phyloP scores from a whole-genome alignment of 2,113 vertebrate genomes.

The Phylloscopus trochiloides region DNA sequence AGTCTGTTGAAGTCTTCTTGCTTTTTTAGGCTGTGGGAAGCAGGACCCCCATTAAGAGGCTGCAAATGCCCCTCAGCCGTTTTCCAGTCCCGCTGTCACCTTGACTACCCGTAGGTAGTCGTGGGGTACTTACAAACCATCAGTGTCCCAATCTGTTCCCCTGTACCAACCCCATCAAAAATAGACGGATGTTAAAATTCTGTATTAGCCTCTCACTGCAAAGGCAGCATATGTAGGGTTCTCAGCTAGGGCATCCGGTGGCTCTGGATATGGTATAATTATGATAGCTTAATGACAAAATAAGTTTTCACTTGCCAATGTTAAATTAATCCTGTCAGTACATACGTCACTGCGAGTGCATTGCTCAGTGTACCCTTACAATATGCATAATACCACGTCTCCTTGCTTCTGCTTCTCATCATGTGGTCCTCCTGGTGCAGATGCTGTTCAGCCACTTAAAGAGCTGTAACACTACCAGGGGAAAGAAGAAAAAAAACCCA shows the following conservation, averaged over 20 bases:
- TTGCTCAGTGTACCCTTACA: conserved; percentile 12
- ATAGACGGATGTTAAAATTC: background rate
- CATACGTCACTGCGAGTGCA: background rate
- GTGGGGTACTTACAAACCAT: background rate
- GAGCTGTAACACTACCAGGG: background rate
- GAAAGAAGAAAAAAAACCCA: background rate
- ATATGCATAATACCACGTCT: background rate
- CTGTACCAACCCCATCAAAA: background rate
- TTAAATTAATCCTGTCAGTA: conserved; percentile 58
- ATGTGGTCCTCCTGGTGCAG: conserved; percentile 49
- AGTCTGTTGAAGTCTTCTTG: background rate
- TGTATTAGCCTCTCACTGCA: background rate
- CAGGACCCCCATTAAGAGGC: background rate
- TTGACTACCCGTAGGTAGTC: background rate
- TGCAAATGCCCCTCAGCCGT: background rate
- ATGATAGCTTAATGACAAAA: conserved; percentile 52
- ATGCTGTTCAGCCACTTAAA: conserved; percentile 48
- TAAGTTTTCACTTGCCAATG: conserved; percentile 45
- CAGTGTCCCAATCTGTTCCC: background rate
- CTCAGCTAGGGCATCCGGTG: conserved; percentile 16
- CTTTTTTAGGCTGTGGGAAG: background rate
- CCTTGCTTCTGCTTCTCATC: conserved; percentile 44
- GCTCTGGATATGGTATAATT: conserved; percentile 37
- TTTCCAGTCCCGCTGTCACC: background rate
- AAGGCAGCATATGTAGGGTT: background rate